These are phyloP conservation scores for Agrypnus murinus DNA, from an alignment of 2,888 invertebrate genomes.

Conservation along the genomic window DNA sequence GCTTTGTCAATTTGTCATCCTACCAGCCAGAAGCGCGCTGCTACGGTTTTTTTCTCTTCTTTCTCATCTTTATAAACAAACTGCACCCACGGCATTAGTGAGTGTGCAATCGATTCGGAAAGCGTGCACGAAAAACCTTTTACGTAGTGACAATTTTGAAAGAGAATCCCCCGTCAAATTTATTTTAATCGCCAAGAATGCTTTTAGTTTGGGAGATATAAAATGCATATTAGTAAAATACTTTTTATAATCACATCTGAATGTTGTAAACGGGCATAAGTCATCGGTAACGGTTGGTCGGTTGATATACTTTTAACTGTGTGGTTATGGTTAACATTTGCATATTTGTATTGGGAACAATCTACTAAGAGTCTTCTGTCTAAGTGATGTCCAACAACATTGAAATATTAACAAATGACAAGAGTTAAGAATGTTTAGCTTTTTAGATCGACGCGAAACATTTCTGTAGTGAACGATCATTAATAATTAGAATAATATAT, in stretches of 20 bases:
- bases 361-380: slow-evolving; percentile 5
- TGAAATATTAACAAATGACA: slow-evolving; percentile 7
- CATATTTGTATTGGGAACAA: slow-evolving; percentile 19
- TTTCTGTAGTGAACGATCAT: slow-evolving; percentile 6
- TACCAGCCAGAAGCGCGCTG: slow-evolving; percentile 54
- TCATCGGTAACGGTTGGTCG: slow-evolving; percentile 27
- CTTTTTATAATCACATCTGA: slow-evolving; percentile 26
- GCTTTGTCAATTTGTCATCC: slow-evolving; percentile 61
- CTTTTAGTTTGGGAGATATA: slow-evolving; percentile 47
- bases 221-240: slow-evolving; percentile 42
- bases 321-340: slow-evolving; percentile 16
- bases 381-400: neutral
- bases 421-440: slow-evolving; percentile 5
- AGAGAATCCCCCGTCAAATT: slow-evolving; percentile 31
- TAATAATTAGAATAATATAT: slow-evolving; percentile 10
- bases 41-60: slow-evolving; percentile 23
- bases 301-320: slow-evolving; percentile 17
- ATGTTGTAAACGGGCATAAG: slow-evolving; percentile 32
- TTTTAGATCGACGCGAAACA: slow-evolving; percentile 2
- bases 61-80: slow-evolving; percentile 11
- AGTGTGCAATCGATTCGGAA: slow-evolving; percentile 41
- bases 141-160: slow-evolving; percentile 40
- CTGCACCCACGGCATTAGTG: slow-evolving; percentile 44
- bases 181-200: slow-evolving; percentile 47
- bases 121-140: slow-evolving; percentile 37